A percentile compares a stretch with the other conserved stretches of the same genome.
These are phyloP conservation scores for Euleptes europaea DNA, from an alignment of 2,113 vertebrate species.

Conservation along the genomic window DNA sequence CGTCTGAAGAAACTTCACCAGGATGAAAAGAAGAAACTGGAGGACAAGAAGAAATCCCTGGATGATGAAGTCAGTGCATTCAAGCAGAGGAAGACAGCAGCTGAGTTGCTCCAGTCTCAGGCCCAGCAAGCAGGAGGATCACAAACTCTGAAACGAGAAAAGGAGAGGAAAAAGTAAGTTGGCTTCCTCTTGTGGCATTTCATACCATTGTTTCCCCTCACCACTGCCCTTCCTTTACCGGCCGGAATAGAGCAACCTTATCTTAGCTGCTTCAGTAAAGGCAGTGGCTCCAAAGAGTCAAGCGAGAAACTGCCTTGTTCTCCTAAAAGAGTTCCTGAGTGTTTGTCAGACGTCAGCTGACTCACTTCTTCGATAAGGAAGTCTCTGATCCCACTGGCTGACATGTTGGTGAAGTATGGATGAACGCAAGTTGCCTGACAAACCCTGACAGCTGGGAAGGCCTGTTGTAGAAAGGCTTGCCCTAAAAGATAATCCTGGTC, in stretches of 20 bases:
- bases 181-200: neutral
- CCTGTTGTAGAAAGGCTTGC: neutral
- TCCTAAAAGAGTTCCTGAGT: neutral
- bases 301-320: neutral
- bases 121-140: constrained; percentile 95
- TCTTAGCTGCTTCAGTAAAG: neutral
- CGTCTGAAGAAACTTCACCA: constrained; percentile 97
- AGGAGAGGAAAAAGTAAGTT: constrained; percentile 99
- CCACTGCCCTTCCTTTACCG: too few relatives aligned
- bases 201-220: neutral
- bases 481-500: neutral
- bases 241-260: neutral
- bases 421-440: neutral
- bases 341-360: neutral
- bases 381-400: neutral
- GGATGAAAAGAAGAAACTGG: constrained; percentile 97
- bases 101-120: constrained; percentile 93
- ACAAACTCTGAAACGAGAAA: constrained; percentile 96
- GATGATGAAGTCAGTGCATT: constrained; percentile 95
- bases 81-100: constrained; percentile 96
- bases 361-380: neutral
- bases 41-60: constrained; percentile 94
- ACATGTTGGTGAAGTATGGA: neutral
- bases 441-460: neutral
- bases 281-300: neutral